A percentile compares a stretch with the other conserved stretches of the same genome.
phyloP scores from a whole-genome alignment of 1,140 invertebrate genomes.

The Drosophila sp. region DNA sequence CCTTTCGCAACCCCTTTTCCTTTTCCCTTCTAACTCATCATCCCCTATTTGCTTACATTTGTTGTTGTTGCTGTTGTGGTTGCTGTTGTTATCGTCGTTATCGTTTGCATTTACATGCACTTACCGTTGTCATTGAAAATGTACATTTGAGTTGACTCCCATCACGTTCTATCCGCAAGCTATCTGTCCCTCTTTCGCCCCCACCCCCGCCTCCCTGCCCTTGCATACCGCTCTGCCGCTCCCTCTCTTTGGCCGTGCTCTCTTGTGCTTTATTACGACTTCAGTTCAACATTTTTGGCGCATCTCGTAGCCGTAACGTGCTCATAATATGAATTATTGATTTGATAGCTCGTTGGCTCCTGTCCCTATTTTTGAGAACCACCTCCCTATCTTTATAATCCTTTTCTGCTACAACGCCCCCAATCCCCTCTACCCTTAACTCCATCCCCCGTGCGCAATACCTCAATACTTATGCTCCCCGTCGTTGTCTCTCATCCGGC shows the following conservation, averaged over 20 bases:
- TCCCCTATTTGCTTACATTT: neutral
- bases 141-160: slow-evolving; percentile 66
- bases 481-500: slow-evolving; percentile 40
- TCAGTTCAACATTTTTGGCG: slow-evolving; percentile 13
- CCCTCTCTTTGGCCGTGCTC: neutral
- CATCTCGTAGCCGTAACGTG: slow-evolving; percentile 54
- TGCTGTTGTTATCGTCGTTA: slow-evolving; percentile 39
- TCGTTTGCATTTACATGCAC: slow-evolving; percentile 78
- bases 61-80: slow-evolving; percentile 6
- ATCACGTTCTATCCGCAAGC: slow-evolving; percentile 17
- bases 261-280: neutral
- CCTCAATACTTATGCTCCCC: neutral
- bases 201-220: too few relatives aligned
- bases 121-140: slow-evolving; percentile 80
- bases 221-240: neutral
- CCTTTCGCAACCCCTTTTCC: neutral
- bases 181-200: neutral
- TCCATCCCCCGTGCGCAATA: neutral
- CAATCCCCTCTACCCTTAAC: neutral
- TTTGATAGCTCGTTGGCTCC: slow-evolving; percentile 63
- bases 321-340: slow-evolving; percentile 80
- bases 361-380: slow-evolving; percentile 13
- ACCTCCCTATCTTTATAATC: slow-evolving; percentile 4
- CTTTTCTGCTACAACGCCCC: neutral
- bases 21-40: neutral